Evolutionary conservation across 1,140 invertebrate genomes (phyloP).

Genomic region (Drosophila simulans): DNA sequence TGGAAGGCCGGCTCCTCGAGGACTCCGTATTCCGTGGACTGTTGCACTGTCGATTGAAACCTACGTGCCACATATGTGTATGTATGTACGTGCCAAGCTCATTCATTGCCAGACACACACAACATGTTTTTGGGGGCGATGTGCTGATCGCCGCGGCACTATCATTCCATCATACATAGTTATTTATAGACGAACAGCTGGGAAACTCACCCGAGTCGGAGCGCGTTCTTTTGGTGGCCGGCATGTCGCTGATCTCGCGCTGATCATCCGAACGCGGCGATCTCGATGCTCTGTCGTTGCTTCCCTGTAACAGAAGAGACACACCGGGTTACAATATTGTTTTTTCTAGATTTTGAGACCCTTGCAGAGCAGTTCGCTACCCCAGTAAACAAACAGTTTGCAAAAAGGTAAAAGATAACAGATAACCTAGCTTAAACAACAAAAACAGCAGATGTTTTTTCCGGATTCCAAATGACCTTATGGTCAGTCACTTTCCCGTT

Average conservation of each 20-base stretch:
- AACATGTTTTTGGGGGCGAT: constrained; percentile 14
- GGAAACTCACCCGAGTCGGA: constrained; percentile 80
- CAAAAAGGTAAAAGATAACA: not conserved
- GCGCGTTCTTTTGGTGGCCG: constrained; percentile 71
- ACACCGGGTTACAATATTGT: not conserved
- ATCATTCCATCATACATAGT: constrained; percentile 56
- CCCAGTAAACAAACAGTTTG: not conserved
- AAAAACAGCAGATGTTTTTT: too few species aligned
- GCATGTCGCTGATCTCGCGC: constrained; percentile 70
- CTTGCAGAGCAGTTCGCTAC: not conserved
- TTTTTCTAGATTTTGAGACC: not conserved
- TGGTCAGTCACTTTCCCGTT: not conserved
- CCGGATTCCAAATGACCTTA: not conserved
- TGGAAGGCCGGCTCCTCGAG: constrained; percentile 17
- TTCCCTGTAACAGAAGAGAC: constrained; percentile 57
- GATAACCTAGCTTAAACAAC: too few species aligned
- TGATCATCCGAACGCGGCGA: constrained; percentile 82
- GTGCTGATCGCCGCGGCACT: constrained; percentile 27
- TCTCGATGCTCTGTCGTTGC: constrained; percentile 82
- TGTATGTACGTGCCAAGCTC: constrained; percentile 36
- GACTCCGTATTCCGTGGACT: constrained; percentile 9
- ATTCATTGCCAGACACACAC: constrained; percentile 41
- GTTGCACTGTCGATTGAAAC: constrained; percentile 34
- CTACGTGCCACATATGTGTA: constrained; percentile 26
- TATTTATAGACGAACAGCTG: constrained; percentile 27